These are phyloP conservation scores for Malaclemys terrapin DNA, from an alignment of 2,113 vertebrate species.

Conservation along the genomic window DNA sequence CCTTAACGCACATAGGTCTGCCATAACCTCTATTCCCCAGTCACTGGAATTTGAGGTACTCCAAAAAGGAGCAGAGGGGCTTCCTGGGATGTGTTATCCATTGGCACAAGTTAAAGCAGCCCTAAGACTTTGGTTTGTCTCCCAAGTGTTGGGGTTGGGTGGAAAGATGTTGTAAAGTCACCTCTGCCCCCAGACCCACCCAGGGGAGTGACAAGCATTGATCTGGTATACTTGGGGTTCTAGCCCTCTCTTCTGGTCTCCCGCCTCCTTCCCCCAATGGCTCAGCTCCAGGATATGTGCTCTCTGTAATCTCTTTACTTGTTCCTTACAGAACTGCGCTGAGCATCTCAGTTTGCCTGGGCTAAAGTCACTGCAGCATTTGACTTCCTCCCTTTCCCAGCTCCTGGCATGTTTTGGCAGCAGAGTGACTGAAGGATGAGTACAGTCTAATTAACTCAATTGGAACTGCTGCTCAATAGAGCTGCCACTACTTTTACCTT, in stretches of 20 bases:
- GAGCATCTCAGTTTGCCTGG: not conserved
- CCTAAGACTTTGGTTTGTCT: too few species aligned
- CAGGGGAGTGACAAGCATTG: not conserved
- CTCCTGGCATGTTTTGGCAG: not conserved
- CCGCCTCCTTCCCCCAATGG: not conserved
- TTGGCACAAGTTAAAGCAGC: fast-evolving
- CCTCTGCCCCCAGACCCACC: too few species aligned
- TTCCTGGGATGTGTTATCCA: not conserved
- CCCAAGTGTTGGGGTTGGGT: too few species aligned
- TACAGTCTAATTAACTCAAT: conserved; percentile 62
- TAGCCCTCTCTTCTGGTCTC: not conserved
- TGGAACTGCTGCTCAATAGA: conserved; percentile 40
- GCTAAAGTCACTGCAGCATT: not conserved
- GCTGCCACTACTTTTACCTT: conserved; percentile 58
- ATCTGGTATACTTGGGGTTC: not conserved
- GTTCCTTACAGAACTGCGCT: not conserved
- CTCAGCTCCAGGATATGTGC: not conserved
- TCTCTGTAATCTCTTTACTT: not conserved
- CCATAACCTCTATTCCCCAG: not conserved
- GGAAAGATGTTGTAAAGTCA: not conserved
- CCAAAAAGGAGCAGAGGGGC: not conserved
- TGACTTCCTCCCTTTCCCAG: conserved; percentile 2
- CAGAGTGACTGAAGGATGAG: conserved; percentile 10
- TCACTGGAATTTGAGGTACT: fast-evolving
- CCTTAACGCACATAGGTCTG: not conserved